phyloP scores from a whole-genome alignment of 1,140 invertebrate species.

The Anastrepha obliqua region DNA sequence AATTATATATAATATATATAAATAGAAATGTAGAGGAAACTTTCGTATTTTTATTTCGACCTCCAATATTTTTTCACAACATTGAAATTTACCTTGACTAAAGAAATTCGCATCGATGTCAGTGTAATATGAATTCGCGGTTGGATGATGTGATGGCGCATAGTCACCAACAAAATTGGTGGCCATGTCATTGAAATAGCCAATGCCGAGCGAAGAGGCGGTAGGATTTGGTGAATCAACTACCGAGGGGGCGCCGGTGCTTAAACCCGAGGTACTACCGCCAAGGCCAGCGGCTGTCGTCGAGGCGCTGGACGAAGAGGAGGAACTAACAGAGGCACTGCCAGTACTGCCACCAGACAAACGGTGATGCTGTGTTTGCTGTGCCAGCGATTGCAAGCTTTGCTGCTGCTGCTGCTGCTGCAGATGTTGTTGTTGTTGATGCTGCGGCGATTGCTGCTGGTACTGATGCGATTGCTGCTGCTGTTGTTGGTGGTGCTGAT shows the following conservation, averaged over 20 bases:
- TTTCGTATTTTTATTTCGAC: too few relatives aligned
- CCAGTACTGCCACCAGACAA: conserved; percentile 71
- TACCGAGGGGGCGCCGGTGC: conserved; percentile 56
- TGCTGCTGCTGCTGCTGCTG: conserved; percentile 55
- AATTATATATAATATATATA: too few relatives aligned
- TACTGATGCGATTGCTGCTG: conserved; percentile 50
- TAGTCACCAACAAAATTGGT: conserved; percentile 66
- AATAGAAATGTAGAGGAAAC: too few relatives aligned
- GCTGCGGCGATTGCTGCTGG: conserved; percentile 58
- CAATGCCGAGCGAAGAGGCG: conserved; percentile 68
- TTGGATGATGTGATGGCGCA: conserved; percentile 49
- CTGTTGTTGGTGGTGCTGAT: conserved; percentile 59
- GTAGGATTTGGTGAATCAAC: conserved; percentile 57
- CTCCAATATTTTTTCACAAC: too few relatives aligned
- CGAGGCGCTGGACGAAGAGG: conserved; percentile 58
- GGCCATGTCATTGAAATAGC: conserved; percentile 70
- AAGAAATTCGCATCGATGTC: conserved; percentile 73
- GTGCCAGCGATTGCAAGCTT: conserved; percentile 56
- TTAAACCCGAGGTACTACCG: conserved; percentile 63
- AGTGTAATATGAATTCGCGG: conserved; percentile 67
- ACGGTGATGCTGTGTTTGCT: conserved; percentile 64
- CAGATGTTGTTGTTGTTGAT: conserved; percentile 58
- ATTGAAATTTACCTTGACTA: conserved; percentile 65
- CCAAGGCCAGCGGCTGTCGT: conserved; percentile 60
- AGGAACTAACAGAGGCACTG: conserved; percentile 66